Evolutionary conservation across 1,140 invertebrate species (phyloP), one percentile per base, ranked within the genome.

Genomic region (Leptinotarsa texana): DNA sequence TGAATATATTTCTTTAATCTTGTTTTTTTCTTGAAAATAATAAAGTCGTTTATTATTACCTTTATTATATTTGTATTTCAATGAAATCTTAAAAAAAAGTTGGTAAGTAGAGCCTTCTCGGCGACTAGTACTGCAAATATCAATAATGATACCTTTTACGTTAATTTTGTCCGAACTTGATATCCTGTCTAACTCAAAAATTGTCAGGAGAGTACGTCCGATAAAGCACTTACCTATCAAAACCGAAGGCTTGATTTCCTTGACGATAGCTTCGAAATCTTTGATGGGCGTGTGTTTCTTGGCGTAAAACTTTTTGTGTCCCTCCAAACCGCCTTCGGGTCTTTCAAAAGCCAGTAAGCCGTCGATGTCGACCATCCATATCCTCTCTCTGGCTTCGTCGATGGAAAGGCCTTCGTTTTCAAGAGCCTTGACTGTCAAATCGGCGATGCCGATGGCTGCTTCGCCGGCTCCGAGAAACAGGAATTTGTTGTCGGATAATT

Each of bases 401-500:
- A 89, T 86, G 0, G 90, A 86, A 4, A 93, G 86, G 18, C 96
- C 96, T 80, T 97, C 95, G 13, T 90, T 88, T 73, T 94, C 89
- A 93, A 98, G 93, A 1, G 95, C 95, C 81, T 93, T 93, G 0
- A 95, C 94, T 61, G 94, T 92, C 33, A 98, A 87, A 24, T 73
- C 71, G 17, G 71, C 71, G n/a, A 73, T 73, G 47, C 71, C 71
- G 13, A 62, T 67, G n/a, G 63, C 62, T 1, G 62, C 24, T 86
- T 95, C 95, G 72, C 97, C 97, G 77, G 97, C 97, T 22, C 97
- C 97, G 27, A 96, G 89, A 85, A 98, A 98, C 18, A 98, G 88
- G 83, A 95, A 94, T 74, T 90, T 94, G 80, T 96, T 93, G 27
- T 98, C 93, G 13, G 88, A 88, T 61, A 98, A 90, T 75, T 90